Evolutionary conservation across 2,113 vertebrate species (phyloP), one percentile per base, ranked within the genome.

Genomic region (Aptenodytes patagonicus): DNA sequence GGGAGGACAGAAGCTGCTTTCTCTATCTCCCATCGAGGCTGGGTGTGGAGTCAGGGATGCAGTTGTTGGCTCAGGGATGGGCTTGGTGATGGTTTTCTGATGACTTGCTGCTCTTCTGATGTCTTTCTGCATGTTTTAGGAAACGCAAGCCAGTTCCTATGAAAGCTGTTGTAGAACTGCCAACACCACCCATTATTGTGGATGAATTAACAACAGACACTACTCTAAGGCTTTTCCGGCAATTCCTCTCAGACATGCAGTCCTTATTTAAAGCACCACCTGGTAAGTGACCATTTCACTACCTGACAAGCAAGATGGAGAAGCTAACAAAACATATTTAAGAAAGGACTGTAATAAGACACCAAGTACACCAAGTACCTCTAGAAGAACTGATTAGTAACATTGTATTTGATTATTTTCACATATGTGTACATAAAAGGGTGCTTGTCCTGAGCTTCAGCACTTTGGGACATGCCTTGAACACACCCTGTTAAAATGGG

Each of bases 101-200:
- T 58, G 49, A 46, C 38, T 58, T 73, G 36, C 79, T 69, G 54
- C 47, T 73, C 17, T 62, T 68, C 52, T 69, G 79, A 76, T 47
- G 29, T 22, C 36, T 46, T 85, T 71, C 44, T 93, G 66, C 1
- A 1, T 25, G 40, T 49, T 88, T 85, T 60, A 96, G 94, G 79
- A 2, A 57, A 57, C 0, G 0, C 3, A 1, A 18, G 2, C 2
- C 11, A 34, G 28, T 49, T 65, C 3, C 11, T 40, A 2, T 2
- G 0, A 1, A 2, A 15, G 11, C 3, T 34, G 3, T 1, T 40
- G 13, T 80, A 54, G 0, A 15, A 3, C 31, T 92, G 77, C 17
- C 49, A 73, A 2, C 0, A 0, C 62, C 54, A 57, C 54, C 58
- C 19, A 2, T 90, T 77, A 13, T 4, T 83, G 3, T 77, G 58